Evolutionary conservation across 2,797 vertebrate genomes (phyloP).

Genomic region (Sebastes diploproa): DNA sequence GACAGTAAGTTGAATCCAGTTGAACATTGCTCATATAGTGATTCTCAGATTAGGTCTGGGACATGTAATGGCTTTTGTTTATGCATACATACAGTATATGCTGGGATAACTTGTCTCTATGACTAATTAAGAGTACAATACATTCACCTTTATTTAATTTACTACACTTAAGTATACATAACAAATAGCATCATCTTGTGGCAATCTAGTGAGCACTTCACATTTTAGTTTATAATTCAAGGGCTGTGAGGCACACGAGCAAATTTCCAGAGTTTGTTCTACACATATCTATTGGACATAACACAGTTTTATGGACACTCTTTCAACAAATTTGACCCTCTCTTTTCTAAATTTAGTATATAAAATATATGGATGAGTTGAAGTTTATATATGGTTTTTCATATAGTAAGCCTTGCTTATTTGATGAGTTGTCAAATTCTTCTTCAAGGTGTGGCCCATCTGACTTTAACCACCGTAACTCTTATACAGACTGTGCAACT

Average conservation of each 20-base stretch:
- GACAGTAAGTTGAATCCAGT: conserved; percentile 31
- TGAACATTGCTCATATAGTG: not conserved
- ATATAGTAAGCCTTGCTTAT: no score
- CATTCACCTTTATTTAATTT: not conserved
- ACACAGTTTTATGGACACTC: no score
- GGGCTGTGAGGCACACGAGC: not conserved
- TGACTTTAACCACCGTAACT: not conserved
- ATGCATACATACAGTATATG: not conserved
- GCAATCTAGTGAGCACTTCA: not conserved
- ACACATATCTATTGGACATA: no score
- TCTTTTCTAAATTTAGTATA: no score
- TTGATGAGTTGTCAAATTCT: not conserved
- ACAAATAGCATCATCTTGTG: not conserved
- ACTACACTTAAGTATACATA: not conserved
- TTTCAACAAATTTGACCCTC: no score
- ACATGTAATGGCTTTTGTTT: not conserved
- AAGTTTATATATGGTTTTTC: no score
- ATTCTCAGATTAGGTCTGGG: not conserved
- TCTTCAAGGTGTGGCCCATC: not conserved
- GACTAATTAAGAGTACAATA: not conserved
- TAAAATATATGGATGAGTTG: no score
- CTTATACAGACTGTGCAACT: no score
- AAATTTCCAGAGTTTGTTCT: no score
- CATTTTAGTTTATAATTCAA: not conserved
- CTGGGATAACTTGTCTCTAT: not conserved